Conservation (phyloP, 2,797 vertebrate species). For the Bovichtus diacanthus region DNA sequence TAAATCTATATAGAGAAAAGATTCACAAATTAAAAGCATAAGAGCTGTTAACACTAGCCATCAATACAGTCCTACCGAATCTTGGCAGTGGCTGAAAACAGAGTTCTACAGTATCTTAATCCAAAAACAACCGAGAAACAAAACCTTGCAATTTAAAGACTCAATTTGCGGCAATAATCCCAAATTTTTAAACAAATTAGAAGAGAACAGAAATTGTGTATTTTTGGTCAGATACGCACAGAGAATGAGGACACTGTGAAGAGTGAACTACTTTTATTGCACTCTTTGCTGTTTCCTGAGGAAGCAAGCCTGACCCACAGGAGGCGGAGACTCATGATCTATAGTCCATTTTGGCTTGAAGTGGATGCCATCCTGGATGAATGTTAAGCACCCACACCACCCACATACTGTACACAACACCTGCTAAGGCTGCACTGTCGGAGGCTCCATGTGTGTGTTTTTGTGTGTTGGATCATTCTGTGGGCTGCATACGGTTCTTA, state of each 20-base stretch:
- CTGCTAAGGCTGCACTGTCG: constrained; percentile 63
- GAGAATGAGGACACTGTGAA: constrained; percentile 5
- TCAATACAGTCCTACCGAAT: constrained; percentile 1
- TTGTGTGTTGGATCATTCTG: constrained; percentile 29
- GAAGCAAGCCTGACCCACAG: constrained; percentile 49
- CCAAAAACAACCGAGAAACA: neutral
- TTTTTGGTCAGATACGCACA: constrained; percentile 14
- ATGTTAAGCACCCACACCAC: constrained; percentile 71
- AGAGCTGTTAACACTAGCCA: neutral
- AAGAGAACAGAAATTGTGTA: neutral
- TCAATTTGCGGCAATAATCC: constrained; percentile 9
- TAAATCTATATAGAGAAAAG: no score
- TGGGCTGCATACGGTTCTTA: constrained; percentile 30
- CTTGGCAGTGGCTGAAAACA: constrained; percentile 27
- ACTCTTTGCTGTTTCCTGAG: constrained; percentile 47
- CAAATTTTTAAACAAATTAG: constrained; percentile 3
- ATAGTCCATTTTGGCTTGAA: constrained; percentile 65
- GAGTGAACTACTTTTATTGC: constrained; percentile 11
- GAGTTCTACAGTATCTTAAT: constrained; percentile 1
- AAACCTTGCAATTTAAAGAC: constrained; percentile 16
- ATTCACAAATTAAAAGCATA: no score
- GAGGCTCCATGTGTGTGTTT: constrained; percentile 45
- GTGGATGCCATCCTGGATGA: constrained; percentile 69
- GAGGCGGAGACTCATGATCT: constrained; percentile 63
- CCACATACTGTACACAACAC: constrained; percentile 66